These are phyloP conservation scores for Achatina immaculata DNA, from an alignment of 1,140 invertebrate species.

Conservation along the genomic window DNA sequence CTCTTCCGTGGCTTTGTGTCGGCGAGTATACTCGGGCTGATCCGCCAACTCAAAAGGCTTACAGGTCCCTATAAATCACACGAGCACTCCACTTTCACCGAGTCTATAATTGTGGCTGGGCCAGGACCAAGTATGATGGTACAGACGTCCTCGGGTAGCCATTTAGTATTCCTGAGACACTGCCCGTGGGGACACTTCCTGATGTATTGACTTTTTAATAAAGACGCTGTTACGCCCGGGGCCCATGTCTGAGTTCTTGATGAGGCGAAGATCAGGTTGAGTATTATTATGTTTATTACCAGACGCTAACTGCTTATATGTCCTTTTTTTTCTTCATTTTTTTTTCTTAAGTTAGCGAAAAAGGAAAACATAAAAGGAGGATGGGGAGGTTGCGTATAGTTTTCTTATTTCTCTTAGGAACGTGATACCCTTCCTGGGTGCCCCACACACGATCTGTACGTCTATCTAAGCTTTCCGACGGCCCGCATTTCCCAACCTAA, in stretches of 20 bases:
- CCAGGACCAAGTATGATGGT: neutral
- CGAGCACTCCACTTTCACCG: neutral
- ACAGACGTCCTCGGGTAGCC: neutral
- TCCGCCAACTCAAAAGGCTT: neutral
- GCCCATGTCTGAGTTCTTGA: neutral
- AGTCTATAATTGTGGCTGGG: neutral
- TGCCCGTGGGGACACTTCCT: neutral
- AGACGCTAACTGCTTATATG: too few species aligned
- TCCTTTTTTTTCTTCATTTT: too few species aligned
- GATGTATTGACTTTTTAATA: conserved; percentile 11
- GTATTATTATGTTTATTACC: neutral
- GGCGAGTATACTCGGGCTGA: neutral
- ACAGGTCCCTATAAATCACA: neutral
- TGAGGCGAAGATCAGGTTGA: neutral
- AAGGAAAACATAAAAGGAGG: too few species aligned
- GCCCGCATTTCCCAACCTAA: too few species aligned
- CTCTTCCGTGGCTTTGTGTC: neutral
- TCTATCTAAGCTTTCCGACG: too few species aligned
- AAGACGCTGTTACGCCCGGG: neutral
- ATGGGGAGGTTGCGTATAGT: too few species aligned
- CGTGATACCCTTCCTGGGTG: too few species aligned
- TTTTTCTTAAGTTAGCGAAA: too few species aligned
- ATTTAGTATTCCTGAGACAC: neutral
- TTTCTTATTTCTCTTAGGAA: too few species aligned
- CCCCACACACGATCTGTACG: too few species aligned